Conservation (phyloP, 2,113 vertebrate species). For the Ochotona princeps region DNA sequence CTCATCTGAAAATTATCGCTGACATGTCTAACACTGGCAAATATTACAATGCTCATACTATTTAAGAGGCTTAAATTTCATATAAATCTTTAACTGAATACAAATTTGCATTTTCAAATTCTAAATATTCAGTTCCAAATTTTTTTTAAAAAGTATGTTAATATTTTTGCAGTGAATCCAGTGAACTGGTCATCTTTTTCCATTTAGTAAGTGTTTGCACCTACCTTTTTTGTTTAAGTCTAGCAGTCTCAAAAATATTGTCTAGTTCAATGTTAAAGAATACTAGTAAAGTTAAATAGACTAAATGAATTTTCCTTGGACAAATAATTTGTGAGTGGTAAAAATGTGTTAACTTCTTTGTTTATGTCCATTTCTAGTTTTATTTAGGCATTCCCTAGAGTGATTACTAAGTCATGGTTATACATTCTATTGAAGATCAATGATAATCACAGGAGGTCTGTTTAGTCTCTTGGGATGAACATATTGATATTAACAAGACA, state of each 20-base stretch:
- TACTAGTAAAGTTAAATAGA: not conserved
- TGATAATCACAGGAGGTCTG: not conserved
- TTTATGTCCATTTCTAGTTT: not conserved
- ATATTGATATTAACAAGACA: not conserved
- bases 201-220: not conserved
- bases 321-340: not conserved
- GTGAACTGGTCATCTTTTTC: not conserved
- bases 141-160: not conserved
- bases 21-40: not conserved
- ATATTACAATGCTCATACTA: not conserved
- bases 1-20: not conserved
- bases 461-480: slow-evolving; percentile 4
- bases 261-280: not conserved
- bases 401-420: not conserved
- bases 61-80: not conserved
- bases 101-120: not conserved
- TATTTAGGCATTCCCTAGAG: not conserved
- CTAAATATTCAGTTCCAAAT: not conserved
- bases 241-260: not conserved
- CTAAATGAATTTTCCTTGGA: not conserved
- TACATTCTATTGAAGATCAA: not conserved
- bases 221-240: not conserved
- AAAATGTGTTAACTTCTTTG: not conserved
- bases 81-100: not conserved
- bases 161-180: not conserved